Base-by-base conservation (phyloP, 2,797 vertebrate genomes). In the Nothura maculosa region DNA sequence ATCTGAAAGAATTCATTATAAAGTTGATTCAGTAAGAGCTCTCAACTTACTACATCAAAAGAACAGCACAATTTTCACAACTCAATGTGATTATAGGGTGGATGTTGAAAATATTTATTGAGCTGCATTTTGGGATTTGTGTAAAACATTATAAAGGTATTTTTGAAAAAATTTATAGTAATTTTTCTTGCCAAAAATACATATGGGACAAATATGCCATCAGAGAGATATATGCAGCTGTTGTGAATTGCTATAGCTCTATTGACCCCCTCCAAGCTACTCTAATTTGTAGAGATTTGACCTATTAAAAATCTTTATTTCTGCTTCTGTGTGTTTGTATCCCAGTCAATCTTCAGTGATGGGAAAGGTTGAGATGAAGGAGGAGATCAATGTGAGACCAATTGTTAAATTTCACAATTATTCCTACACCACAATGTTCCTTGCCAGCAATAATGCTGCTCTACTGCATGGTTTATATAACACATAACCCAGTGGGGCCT, bases 1-100 rank as follows among this genome's bases (percentile, higher is more conserved):
- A 96, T 91, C 92, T 97, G 94, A 97, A 97, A 97, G 92, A 96
- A 97, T 97, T 96, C 87, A 96, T 97, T 97, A 97, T 82, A 90
- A 97, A 97, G 94, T 96, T 97, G 97, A 97, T 97, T 97, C 52
- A 95, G 86, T 94, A 92, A 97, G 96, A 96, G 72, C 95, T 94
- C 95, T 97, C 94, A 97, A 94, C 96, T 96, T 97, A 54, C 68
- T 94, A 68, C 91, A 93, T 96, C 83, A 88, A 82, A 97, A 95
- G 89, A 96, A 91, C 87, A 96, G 87, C 94, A 97, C 91, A 86
- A 84, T 97, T 97, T 96, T 94, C 95, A 94, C 94, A 96, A 64
- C 95, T 96, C 89, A 69, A 81, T 94, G 88, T 64, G 68, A 87
- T 96, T 88, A 94, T 47, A 84, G 77, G 68, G 84, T 40, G 43